Conservation (phyloP, 2,888 invertebrate genomes). For the Campoletis raptor region DNA sequence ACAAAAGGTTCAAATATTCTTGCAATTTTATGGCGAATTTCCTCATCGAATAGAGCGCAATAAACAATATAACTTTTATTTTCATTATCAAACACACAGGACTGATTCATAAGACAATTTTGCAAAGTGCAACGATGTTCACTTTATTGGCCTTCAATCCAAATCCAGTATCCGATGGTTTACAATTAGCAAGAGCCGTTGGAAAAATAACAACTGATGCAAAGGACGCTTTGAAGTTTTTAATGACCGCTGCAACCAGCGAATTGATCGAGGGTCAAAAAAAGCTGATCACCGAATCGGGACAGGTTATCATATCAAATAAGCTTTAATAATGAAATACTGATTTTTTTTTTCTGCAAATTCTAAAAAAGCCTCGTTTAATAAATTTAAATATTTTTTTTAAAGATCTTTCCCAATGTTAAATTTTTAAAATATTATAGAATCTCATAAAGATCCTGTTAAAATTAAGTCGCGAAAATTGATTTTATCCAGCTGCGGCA, state of each 20-base stretch:
- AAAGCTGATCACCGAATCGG: conserved; percentile 71
- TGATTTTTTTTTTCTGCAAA: too few relatives aligned
- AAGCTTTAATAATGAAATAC: neutral
- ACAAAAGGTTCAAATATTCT: conserved; percentile 73
- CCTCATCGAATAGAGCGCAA: neutral
- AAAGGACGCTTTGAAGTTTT: conserved; percentile 72
- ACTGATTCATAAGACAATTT: conserved; percentile 78
- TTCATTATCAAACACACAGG: conserved; percentile 68
- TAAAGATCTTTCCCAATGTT: too few relatives aligned
- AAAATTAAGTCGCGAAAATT: too few relatives aligned
- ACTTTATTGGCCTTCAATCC: conserved; percentile 67
- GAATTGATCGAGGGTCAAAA: conserved; percentile 79
- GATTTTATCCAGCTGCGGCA: too few relatives aligned
- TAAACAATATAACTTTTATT: conserved; percentile 20
- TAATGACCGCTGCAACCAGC: conserved; percentile 73
- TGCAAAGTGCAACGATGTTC: conserved; percentile 73
- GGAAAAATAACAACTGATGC: conserved; percentile 73
- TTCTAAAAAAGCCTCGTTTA: too few relatives aligned
- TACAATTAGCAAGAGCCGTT: conserved; percentile 69
- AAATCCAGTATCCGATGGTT: conserved; percentile 64
- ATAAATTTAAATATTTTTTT: too few relatives aligned
- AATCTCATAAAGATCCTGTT: too few relatives aligned
- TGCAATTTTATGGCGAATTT: neutral
- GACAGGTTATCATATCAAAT: conserved; percentile 59
- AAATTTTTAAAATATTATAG: too few relatives aligned